Conservation (phyloP, 2,888 invertebrate genomes). For the Stratiomys singularior region DNA sequence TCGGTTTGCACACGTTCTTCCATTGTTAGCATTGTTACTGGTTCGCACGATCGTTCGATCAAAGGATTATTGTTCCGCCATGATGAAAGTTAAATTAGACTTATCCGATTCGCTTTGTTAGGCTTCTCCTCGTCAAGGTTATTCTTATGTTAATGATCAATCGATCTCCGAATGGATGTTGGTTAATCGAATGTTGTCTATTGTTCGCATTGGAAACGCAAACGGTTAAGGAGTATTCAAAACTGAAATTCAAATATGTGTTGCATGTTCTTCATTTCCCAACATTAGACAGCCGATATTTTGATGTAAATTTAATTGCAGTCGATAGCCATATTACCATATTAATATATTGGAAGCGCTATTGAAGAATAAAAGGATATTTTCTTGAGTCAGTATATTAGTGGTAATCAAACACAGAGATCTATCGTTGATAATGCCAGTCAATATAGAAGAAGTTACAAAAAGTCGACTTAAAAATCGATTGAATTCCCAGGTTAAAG, state of each 20-base stretch:
- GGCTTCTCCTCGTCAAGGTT: neutral
- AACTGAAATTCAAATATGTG: neutral
- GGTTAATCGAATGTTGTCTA: constrained; percentile 11
- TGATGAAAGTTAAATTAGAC: constrained; percentile 36
- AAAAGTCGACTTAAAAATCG: too few species aligned
- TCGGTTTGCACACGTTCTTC: constrained; percentile 1
- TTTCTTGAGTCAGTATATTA: too few species aligned
- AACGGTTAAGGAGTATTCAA: neutral
- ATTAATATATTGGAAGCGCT: too few species aligned
- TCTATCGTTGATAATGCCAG: too few species aligned
- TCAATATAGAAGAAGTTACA: too few species aligned
- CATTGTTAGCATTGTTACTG: constrained; percentile 26
- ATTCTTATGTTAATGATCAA: constrained; percentile 43
- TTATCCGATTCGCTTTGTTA: constrained; percentile 36
- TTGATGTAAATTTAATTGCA: constrained; percentile 41
- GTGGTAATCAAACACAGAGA: too few species aligned
- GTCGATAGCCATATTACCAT: neutral
- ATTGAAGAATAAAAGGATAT: too few species aligned
- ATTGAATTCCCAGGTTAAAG: too few species aligned
- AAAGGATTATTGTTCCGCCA: constrained; percentile 25
- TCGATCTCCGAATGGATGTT: constrained; percentile 20
- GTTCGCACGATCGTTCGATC: constrained; percentile 32
- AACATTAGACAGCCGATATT: neutral
- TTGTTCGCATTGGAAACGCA: constrained; percentile 5
- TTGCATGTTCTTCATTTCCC: neutral